A percentile compares a stretch with the other conserved stretches of the same genome.
phyloP scores from a whole-genome alignment of 2,888 invertebrate genomes.

The Blastobasis adustella region DNA sequence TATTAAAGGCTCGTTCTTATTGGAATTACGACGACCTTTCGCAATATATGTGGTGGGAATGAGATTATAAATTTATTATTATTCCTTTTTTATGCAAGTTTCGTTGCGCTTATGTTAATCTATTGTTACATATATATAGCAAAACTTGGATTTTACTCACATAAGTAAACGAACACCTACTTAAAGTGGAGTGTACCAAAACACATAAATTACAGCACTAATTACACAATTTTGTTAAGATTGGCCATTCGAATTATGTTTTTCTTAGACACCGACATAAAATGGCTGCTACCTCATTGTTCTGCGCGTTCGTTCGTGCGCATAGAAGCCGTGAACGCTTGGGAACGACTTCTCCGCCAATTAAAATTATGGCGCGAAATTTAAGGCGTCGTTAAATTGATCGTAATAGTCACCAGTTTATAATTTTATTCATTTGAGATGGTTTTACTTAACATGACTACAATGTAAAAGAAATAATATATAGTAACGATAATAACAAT shows the following conservation, averaged over 20 bases:
- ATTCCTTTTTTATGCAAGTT: slow-evolving; percentile 50
- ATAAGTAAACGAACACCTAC: slow-evolving; percentile 66
- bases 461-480: slow-evolving; percentile 46
- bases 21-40: slow-evolving; percentile 44
- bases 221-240: slow-evolving; percentile 74
- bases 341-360: slow-evolving; percentile 74
- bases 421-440: slow-evolving; percentile 13
- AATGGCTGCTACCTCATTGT: slow-evolving; percentile 77
- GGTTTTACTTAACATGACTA: slow-evolving; percentile 26
- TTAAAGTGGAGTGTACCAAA: slow-evolving; percentile 63
- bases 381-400: slow-evolving; percentile 60
- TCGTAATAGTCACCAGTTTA: slow-evolving; percentile 32
- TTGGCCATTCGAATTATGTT: slow-evolving; percentile 76
- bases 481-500: slow-evolving; percentile 41
- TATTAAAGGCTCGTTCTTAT: slow-evolving; percentile 35
- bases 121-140: slow-evolving; percentile 45
- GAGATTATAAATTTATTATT: slow-evolving; percentile 48
- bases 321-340: slow-evolving; percentile 76
- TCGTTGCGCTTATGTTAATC: slow-evolving; percentile 53
- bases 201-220: slow-evolving; percentile 75
- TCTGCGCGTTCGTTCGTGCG: slow-evolving; percentile 76
- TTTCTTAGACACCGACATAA: slow-evolving; percentile 75
- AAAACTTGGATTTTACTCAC: slow-evolving; percentile 67
- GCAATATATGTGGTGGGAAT: slow-evolving; percentile 42
- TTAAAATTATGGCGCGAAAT: slow-evolving; percentile 75